These are phyloP conservation scores for Omphaloscelis lunosa DNA, from an alignment of 2,888 invertebrate genomes.

Conservation along the genomic window DNA sequence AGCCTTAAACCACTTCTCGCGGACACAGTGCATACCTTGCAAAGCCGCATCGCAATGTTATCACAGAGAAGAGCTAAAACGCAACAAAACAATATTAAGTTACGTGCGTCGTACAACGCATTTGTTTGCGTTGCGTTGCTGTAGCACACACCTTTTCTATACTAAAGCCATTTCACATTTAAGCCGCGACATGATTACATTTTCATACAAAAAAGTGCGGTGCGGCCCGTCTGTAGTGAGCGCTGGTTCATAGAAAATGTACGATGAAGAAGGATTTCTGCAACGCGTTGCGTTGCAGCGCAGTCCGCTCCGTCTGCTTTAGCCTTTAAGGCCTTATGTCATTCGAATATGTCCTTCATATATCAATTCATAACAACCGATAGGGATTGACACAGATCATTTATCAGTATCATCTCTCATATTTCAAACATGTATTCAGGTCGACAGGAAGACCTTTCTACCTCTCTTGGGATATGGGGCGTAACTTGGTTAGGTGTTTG, in stretches of 20 bases:
- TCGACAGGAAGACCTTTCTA: slow-evolving; percentile 42
- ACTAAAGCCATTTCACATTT: neutral
- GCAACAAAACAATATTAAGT: neutral
- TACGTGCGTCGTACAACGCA: neutral
- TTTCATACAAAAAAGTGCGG: neutral
- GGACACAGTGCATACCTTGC: neutral
- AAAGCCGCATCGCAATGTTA: neutral
- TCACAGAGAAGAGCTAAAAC: too few species aligned
- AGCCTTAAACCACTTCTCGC: neutral
- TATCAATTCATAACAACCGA: slow-evolving; percentile 28
- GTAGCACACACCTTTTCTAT: neutral
- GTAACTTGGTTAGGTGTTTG: slow-evolving; percentile 38
- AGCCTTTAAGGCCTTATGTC: neutral
- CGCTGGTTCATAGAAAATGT: neutral
- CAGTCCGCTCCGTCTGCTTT: neutral
- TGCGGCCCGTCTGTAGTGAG: neutral
- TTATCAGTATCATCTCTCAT: slow-evolving; percentile 47
- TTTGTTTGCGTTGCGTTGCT: neutral
- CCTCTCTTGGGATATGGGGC: slow-evolving; percentile 38
- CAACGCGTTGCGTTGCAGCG: neutral
- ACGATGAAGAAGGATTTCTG: neutral
- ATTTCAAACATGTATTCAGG: slow-evolving; percentile 49
- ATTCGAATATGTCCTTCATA: neutral
- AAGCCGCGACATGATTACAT: neutral
- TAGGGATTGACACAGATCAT: slow-evolving; percentile 41